Percentiles rank a stretch among this genome's conserved stretches.
These are phyloP conservation scores for Pollachius pollachius DNA, from an alignment of 2,113 vertebrate species.

Conservation along the genomic window DNA sequence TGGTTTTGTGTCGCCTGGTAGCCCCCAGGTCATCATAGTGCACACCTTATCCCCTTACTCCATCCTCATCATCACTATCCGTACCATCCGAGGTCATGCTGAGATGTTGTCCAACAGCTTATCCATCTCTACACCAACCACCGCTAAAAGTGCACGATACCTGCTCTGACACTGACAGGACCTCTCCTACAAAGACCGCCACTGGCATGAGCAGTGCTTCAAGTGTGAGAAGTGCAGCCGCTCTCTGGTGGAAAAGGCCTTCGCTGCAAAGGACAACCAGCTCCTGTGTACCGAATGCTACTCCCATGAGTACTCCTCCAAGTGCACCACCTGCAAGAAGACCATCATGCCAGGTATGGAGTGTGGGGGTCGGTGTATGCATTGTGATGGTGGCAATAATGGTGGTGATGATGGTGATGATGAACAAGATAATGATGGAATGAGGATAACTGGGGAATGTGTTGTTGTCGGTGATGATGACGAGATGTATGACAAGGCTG, in stretches of 20 bases:
- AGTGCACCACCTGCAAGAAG: constrained; percentile 91
- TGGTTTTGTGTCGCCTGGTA: too few relatives aligned
- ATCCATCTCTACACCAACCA: not conserved
- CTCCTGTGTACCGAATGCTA: constrained; percentile 94
- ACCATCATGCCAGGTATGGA: constrained; percentile 92
- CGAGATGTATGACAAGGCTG: not conserved
- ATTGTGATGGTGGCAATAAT: not conserved
- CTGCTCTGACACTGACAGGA: constrained; percentile 75
- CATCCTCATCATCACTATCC: too few relatives aligned
- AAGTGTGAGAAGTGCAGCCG: constrained; percentile 88
- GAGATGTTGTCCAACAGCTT: too few relatives aligned
- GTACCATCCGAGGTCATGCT: too few relatives aligned
- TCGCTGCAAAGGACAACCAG: constrained; percentile 90
- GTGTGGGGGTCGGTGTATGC: not conserved
- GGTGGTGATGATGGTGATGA: not conserved
- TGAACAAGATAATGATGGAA: constrained; percentile 51
- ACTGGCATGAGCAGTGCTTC: constrained; percentile 97
- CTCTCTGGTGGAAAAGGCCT: constrained; percentile 92
- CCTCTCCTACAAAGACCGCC: constrained; percentile 94
- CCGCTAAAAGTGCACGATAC: too few relatives aligned
- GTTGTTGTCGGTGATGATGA: not conserved
- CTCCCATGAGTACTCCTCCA: constrained; percentile 90
- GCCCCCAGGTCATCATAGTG: too few relatives aligned
- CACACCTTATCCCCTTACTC: too few relatives aligned
- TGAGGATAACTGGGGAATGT: constrained; percentile 97